Evolutionary conservation across 2,113 vertebrate genomes (phyloP).

Genomic region (Sylvia atricapilla): DNA sequence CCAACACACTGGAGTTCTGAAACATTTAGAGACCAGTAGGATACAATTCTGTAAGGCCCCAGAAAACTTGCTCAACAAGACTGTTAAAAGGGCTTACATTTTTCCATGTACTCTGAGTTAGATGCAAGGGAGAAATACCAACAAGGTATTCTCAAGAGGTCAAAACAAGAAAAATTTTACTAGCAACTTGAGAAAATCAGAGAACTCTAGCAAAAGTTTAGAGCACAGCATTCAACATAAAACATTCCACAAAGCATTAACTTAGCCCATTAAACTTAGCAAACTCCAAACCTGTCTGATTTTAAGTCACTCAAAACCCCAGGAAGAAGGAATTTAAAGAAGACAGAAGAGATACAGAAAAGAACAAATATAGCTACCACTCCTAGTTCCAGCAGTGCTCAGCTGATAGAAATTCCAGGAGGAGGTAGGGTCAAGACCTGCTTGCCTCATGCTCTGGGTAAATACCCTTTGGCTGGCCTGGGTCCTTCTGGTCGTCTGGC

Average conservation of each 20-base stretch:
- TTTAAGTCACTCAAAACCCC: neutral
- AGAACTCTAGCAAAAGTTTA: neutral
- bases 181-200: neutral
- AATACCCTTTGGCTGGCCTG: neutral
- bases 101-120: neutral
- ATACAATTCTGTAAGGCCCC: neutral
- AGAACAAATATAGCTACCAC: neutral
- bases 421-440: neutral
- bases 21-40: neutral
- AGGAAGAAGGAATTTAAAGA: neutral
- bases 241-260: neutral
- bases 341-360: neutral
- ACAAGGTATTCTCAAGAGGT: neutral
- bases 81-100: neutral
- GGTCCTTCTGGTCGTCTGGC: neutral
- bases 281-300: neutral
- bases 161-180: neutral
- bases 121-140: neutral
- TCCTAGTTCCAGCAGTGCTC: neutral
- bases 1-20: neutral
- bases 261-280: neutral
- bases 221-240: neutral
- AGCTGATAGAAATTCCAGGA: neutral
- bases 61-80: neutral
- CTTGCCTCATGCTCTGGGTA: neutral